phyloP scores from a whole-genome alignment of 2,888 invertebrate species.

The Agrilus biguttatus region DNA sequence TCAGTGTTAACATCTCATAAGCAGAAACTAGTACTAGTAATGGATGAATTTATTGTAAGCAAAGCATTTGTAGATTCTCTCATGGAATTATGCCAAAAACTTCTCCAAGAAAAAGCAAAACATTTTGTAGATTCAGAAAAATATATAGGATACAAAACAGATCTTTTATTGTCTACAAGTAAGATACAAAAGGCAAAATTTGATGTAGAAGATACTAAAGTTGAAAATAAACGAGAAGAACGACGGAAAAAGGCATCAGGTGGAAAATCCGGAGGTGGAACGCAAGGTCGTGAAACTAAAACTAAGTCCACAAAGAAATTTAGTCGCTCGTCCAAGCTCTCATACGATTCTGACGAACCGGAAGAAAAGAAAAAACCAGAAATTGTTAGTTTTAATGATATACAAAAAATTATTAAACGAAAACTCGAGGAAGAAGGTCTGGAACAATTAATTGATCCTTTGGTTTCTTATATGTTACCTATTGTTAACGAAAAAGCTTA shows the following conservation, averaged over 20 bases:
- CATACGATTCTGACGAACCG: constrained; percentile 51
- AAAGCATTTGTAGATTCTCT: constrained; percentile 53
- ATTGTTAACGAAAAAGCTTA: constrained; percentile 54
- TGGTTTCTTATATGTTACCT: constrained; percentile 57
- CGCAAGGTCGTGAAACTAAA: constrained; percentile 89
- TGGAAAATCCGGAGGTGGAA: constrained; percentile 83
- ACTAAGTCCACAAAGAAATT: constrained; percentile 86
- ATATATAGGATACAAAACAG: constrained; percentile 59
- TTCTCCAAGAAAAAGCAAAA: constrained; percentile 53
- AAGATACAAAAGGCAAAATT: constrained; percentile 20
- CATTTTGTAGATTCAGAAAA: constrained; percentile 52
- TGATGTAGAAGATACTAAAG: constrained; percentile 35
- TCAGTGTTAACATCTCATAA: constrained; percentile 45
- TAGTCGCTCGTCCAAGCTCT: constrained; percentile 38
- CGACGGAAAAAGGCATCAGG: constrained; percentile 73
- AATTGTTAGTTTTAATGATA: constrained; percentile 50
- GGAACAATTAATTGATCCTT: constrained; percentile 51
- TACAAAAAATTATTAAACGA: constrained; percentile 47
- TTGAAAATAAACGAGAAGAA: constrained; percentile 66
- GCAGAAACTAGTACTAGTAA: constrained; percentile 38
- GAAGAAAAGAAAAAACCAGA: constrained; percentile 41
- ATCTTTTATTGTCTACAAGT: constrained; percentile 38
- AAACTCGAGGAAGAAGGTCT: constrained; percentile 56
- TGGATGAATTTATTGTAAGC: constrained; percentile 50
- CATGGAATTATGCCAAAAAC: constrained; percentile 48